phyloP scores from a whole-genome alignment of 2,888 invertebrate species.

The Athrips mouffetella region DNA sequence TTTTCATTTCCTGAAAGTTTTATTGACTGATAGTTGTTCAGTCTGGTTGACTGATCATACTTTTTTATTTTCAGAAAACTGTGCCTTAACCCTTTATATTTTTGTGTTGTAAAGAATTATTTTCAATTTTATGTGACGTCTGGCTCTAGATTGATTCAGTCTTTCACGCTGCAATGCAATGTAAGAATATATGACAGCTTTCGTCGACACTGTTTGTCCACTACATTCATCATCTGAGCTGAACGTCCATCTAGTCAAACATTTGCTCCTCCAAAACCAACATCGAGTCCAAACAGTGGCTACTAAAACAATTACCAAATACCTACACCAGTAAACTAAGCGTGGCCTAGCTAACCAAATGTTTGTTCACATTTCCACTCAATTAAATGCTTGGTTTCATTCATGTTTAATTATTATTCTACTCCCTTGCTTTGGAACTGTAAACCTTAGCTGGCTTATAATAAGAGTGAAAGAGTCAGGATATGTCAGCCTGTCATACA shows the following conservation, averaged over 20 bases:
- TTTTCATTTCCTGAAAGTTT: too few relatives aligned
- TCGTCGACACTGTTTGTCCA: constrained; percentile 15
- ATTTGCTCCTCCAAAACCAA: constrained; percentile 30
- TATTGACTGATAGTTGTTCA: too few relatives aligned
- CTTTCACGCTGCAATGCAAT: background rate
- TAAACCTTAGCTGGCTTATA: constrained; percentile 41
- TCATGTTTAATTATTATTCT: constrained; percentile 65
- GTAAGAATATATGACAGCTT: constrained; percentile 18
- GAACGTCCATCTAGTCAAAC: constrained; percentile 30
- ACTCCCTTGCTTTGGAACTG: constrained; percentile 39
- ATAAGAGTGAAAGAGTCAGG: constrained; percentile 51
- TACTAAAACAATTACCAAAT: constrained; percentile 38
- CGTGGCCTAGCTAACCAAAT: constrained; percentile 52
- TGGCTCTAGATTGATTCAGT: background rate
- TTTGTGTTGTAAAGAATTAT: too few relatives aligned
- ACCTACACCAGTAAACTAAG: constrained; percentile 35
- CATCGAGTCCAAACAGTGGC: constrained; percentile 21
- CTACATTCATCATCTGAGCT: constrained; percentile 19
- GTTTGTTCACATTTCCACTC: constrained; percentile 69
- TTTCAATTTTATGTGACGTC: too few relatives aligned
- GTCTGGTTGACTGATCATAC: too few relatives aligned
- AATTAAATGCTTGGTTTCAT: constrained; percentile 72
- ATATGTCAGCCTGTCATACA: constrained; percentile 57
- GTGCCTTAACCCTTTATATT: too few relatives aligned
- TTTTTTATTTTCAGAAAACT: too few relatives aligned